Evolutionary conservation across 2,888 invertebrate species (phyloP), one percentile per base, ranked within the genome.

Genomic region (Stictocephala bisonia): DNA sequence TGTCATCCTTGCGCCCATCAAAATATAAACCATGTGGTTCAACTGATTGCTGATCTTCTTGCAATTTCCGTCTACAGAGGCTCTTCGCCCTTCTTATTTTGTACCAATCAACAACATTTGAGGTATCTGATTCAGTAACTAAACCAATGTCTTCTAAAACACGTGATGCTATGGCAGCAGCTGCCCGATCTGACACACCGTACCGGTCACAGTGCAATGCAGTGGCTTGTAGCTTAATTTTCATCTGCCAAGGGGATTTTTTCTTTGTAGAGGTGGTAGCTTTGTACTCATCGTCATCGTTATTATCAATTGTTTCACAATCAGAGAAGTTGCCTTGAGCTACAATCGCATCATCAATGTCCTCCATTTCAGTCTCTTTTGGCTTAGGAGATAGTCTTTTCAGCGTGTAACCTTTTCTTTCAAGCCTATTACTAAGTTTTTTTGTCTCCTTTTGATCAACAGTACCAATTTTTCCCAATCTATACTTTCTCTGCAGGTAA

Each of bases 111-210:
- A 35, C 40, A 1, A 35, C 40, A 40, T 68, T 50, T 27, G 68
- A 50, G 22, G 31, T 35, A 41, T 70, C 53, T 35, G 69, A 4
- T 22, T 53, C 69, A 70, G 26, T 70, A 24, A 70, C 27, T 53
- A 70, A 24, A 35, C 53, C 56, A 29, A 70, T 70, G 29, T 70
- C 69, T 35, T 53, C 40, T 26, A 70, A 41, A 35, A 70, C 69
- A 56, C 69, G 51, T 24, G 53, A 70, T 53, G 50, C 69, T 70
- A 70, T 70, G 41, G 53, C 69, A 70, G 53, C 56, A 53, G 56
- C 56, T 53, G 69, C 69, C 24, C 35, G 53, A 56, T 70, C 53
- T 53, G 53, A 70, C 24, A 40, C 69, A 40, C 69, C 69, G 41
- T 70, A 70, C 13, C 35, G 56, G 27, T 70, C 69, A 26, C 56